Evolutionary conservation across 2,888 invertebrate species (phyloP), one percentile per base, ranked within the genome.

Genomic region (Chorisops tibialis): DNA sequence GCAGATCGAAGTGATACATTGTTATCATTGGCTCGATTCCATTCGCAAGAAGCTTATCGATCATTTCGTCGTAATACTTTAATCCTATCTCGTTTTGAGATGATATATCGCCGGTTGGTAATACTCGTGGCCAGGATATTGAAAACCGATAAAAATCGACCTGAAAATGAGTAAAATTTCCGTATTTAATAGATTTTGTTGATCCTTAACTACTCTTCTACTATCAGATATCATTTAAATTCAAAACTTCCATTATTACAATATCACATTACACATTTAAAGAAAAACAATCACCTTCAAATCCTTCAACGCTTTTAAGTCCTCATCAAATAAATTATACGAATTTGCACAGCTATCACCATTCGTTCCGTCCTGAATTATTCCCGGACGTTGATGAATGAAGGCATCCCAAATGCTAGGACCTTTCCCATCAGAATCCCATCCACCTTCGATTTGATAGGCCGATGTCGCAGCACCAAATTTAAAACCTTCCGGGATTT

Each of bases 31-130:
- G 88, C 51, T 77, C 73, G 61, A 89, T 86, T 48, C 81, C 81
- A 67, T 82, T 82, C 38, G 78, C 80, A 1, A 85, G 65, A 66
- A 89, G 79, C 70, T 82, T 83, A 68, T 86, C 73, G 56, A 88
- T 85, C 6, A 87, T 74, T 65, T 81, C 79, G 66, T 85, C 84
- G 74, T 89, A 89, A 72, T 87, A 87, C 24, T 80, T 73, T 12
- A 85, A 75, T 2, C 87, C 89, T 1, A 77, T 79, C 67, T 81
- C 70, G 70, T 86, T 89, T 9, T 85, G 73, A 14, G 76, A 73
- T 51, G 82, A 78, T 0, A 79, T 65, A 51, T 79, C 80, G 41
- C 84, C 84, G 21, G 79, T 81, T 0, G 87, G 85, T 51, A 87
- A 71, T 22, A 88, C 77, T 21, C 88, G 77, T 0, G 85, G 73